These are phyloP conservation scores for Xestoiulus laeticollis DNA, from an alignment of 2,888 invertebrate species.

Conservation along the genomic window DNA sequence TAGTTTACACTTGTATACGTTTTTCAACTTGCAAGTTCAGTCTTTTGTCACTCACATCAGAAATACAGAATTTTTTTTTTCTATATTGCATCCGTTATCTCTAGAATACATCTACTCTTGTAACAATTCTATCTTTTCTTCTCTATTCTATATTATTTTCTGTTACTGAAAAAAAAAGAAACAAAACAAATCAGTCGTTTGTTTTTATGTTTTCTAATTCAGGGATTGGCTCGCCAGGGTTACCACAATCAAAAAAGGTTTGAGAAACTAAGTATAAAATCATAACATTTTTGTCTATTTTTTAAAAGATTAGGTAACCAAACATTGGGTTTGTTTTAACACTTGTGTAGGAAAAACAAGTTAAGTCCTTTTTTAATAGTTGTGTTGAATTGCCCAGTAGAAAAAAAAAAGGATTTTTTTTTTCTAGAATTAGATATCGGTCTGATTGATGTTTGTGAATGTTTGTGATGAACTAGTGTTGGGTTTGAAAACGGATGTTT, in stretches of 20 bases:
- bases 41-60: background rate
- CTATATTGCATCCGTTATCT: background rate
- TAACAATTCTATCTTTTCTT: background rate
- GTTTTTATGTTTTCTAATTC: constrained; percentile 41
- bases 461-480: constrained; percentile 2
- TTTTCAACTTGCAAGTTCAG: background rate
- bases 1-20: too few relatives aligned
- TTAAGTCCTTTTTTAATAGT: constrained; percentile 15
- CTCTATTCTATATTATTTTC: background rate
- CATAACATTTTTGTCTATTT: constrained; percentile 18
- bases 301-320: constrained; percentile 27
- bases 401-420: background rate
- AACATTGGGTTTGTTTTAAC: constrained; percentile 13
- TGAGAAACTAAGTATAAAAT: constrained; percentile 39
- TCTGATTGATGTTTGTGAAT: constrained; percentile 5
- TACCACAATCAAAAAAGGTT: constrained; percentile 44
- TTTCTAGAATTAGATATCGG: background rate
- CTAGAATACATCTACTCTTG: background rate
- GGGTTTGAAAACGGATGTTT: background rate
- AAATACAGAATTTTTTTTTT: background rate
- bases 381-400: background rate
- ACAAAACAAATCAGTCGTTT: constrained; percentile 46
- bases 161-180: background rate
- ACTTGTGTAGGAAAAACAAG: constrained; percentile 32
- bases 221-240: constrained; percentile 50